phyloP scores from a whole-genome alignment of 2,888 invertebrate genomes.

The Sturmia bella region DNA sequence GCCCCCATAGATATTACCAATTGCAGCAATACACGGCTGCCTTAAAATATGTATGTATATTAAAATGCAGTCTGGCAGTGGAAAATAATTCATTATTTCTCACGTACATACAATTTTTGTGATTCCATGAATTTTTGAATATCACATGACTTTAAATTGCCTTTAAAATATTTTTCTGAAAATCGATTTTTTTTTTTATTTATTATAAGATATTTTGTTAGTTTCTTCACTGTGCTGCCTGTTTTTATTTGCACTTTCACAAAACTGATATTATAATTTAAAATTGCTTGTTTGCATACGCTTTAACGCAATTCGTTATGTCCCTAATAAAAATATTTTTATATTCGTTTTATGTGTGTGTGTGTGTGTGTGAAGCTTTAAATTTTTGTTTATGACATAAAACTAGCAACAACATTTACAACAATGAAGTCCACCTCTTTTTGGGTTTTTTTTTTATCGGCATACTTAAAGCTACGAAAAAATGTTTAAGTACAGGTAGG shows the following conservation, averaged over 20 bases:
- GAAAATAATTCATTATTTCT: too few species aligned
- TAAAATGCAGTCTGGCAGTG: too few species aligned
- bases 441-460: constrained; percentile 23
- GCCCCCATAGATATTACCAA: too few species aligned
- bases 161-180: too few species aligned
- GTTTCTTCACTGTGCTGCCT: too few species aligned
- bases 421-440: constrained; percentile 34
- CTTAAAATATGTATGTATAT: too few species aligned
- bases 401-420: constrained; percentile 39
- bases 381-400: constrained; percentile 55
- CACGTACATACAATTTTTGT: too few species aligned
- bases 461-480: constrained; percentile 18
- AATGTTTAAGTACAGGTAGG: too few species aligned
- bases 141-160: too few species aligned
- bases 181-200: not conserved
- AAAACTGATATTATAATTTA: not conserved
- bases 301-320: not conserved
- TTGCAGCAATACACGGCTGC: too few species aligned
- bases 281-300: not conserved
- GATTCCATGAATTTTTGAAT: too few species aligned
- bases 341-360: constrained; percentile 4
- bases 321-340: constrained; percentile 19
- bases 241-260: not conserved
- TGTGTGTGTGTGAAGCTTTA: constrained; percentile 63
- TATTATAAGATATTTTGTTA: not conserved